Evolutionary conservation across 37 sponge, comb jelly and placozoan genomes (phyloP), one percentile per base, ranked within the genome.

Genomic region (Geodia barretti): DNA sequence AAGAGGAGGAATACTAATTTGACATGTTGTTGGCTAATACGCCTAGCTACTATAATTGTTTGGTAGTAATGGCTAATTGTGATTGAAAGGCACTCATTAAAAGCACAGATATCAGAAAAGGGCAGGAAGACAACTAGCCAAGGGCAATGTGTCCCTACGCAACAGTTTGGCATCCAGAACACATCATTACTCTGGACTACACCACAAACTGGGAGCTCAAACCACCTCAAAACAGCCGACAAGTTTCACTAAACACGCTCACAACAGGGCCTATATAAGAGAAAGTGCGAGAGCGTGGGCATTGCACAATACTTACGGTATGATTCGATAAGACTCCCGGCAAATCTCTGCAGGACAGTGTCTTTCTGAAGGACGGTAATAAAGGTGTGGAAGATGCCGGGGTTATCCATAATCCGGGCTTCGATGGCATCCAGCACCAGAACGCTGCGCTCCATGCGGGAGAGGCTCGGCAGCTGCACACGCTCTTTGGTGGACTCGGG

Each of bases 371-470:
- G 64, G 3, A 64, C 19, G 1, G 39, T 24, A 28, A 77, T 35
- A 2, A 77, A 14, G 4, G 25, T 77, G 25, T 77, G 41, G 34
- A 77, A 77, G 1, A 62, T 35, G 7, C 28, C 33, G 9, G 77
- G 77, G 14, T 62, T 36, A 19, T 32, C 30, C 40, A 62, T 64
- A 26, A 77, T 64, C 28, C 77, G 35, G 17, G 77, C 77, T 33
- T 77, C 77, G 28, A 77, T 77, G 64, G 77, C 77, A 21, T 77
- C 77, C 41, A 77, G 25, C 41, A 77, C 24, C 1, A 61, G 40
- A 4, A 64, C 41, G 11, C 26, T 64, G 36, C 30, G 59, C 64
- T 77, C 77, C 3, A 35, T 17, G 25, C 34, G 26, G 38, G 77
- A 36, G 4, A 77, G 77, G 0, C 41, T 36, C 1, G 65, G 30